Conservation (phyloP, 2,888 invertebrate genomes). For the Napeogenes inachia region DNA sequence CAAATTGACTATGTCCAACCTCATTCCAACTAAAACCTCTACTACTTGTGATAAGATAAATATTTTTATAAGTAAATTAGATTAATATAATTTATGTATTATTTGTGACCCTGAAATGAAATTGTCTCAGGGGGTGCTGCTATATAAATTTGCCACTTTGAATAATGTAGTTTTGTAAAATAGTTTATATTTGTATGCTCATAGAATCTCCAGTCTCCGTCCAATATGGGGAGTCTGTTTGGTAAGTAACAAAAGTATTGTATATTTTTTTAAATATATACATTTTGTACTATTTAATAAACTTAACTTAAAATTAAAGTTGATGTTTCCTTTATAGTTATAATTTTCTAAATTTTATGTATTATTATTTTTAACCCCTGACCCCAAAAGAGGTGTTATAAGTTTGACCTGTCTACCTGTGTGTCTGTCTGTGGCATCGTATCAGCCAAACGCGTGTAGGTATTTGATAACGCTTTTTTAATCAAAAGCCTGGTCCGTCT, state of each 20-base stretch:
- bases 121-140: not conserved
- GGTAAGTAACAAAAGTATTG: constrained; percentile 27
- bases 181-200: constrained; percentile 11
- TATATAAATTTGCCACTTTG: constrained; percentile 7
- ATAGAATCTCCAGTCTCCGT: constrained; percentile 27
- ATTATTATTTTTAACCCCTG: no score
- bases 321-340: not conserved
- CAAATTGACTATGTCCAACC: not conserved
- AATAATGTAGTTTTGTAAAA: constrained; percentile 11
- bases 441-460: no score
- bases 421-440: no score
- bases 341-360: not conserved
- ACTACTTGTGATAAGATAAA: constrained; percentile 33
- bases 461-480: no score
- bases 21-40: constrained; percentile 30
- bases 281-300: constrained; percentile 32
- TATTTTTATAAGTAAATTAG: constrained; percentile 28
- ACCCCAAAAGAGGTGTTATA: no score
- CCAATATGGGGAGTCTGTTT: constrained; percentile 29
- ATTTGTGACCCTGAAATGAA: not conserved
- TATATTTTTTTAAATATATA: constrained; percentile 32
- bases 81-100: constrained; percentile 15
- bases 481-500: no score
- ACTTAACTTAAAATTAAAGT: constrained; percentile 13
- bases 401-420: no score